Evolutionary conservation across 2,113 vertebrate species (phyloP), one percentile per base, ranked within the genome.

Genomic region (Xenopus laevis): DNA sequence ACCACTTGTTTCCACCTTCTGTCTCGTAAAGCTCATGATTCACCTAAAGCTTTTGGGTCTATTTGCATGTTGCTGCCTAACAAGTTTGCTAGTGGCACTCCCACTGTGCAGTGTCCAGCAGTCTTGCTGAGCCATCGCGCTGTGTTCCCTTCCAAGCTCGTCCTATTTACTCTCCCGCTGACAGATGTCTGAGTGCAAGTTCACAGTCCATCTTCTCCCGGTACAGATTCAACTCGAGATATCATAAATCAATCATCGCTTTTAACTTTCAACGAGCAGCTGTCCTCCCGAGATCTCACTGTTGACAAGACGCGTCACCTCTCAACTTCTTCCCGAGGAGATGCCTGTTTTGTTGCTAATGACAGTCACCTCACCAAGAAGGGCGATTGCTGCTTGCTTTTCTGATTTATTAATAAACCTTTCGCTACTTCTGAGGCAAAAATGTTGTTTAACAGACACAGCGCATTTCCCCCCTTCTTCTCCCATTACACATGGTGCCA

Each of bases 181-280:
- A 62, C 65, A 75, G 65, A 75, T 75, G 23, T 27, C 23, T 27
- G 57, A 21, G 21, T 21, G 65, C 65, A 50, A 44, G 33, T 60
- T 40, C 33, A 40, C 64, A 75, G 23, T 62, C 65, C 40, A 68
- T 68, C 45, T 46, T 60, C 67, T 74, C 64, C 47, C 15, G n/a
- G 10, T 60, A 67, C 21, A 67, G 64, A 74, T 50, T 44, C 44
- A 53, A 68, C 21, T 61, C 13, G 23, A 62, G 64, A 60, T 60
- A 59, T 61, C 57, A 75, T 75, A 68, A 75, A 75, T 75, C 72
- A 75, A 75, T 75, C 72, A 23, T 45, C 47, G 20, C 65, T 75
- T 61, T 52, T 23, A 61, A 17, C 65, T 3, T 67, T 50, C 64
- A 33, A 60, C 63, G 53, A 74, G 72, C 72, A 66, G 50, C 71